Conservation (phyloP, 2,797 vertebrate species). For the Tamandua tetradactyla region DNA sequence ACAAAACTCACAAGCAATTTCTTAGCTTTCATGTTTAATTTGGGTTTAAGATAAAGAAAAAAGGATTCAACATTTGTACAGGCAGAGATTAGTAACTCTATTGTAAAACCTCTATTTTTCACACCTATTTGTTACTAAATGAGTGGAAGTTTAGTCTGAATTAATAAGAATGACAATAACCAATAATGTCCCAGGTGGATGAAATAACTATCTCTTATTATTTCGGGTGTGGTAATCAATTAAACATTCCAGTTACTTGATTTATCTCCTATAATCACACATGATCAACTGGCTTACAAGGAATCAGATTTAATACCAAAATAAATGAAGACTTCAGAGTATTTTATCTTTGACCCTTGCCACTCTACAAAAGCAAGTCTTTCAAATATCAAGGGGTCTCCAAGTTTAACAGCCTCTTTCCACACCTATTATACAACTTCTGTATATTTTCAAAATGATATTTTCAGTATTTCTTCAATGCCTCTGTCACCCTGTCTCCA, state of each 20-base stretch:
- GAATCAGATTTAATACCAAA: constrained; percentile 16
- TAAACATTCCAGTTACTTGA: not conserved
- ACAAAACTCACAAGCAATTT: constrained; percentile 13
- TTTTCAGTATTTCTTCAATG: not conserved
- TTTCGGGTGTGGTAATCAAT: not conserved
- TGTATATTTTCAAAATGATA: not conserved
- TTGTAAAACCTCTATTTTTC: not conserved
- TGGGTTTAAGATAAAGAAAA: not conserved
- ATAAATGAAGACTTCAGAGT: not conserved
- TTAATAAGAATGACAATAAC: not conserved
- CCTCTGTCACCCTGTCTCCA: not conserved
- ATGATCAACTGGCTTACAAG: not conserved
- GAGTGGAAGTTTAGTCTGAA: not conserved
- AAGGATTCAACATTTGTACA: not conserved
- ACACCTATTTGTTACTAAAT: not conserved
- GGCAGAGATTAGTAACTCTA: not conserved
- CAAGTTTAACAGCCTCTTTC: not conserved
- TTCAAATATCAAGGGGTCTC: not conserved
- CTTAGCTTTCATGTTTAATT: not conserved
- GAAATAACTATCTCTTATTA: not conserved
- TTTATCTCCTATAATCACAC: not conserved
- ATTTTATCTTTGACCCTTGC: not conserved
- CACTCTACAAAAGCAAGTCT: not conserved
- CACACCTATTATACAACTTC: not conserved
- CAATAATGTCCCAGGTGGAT: not conserved